Conservation (phyloP, 2,113 vertebrate species). For the Calyptomena viridis region DNA sequence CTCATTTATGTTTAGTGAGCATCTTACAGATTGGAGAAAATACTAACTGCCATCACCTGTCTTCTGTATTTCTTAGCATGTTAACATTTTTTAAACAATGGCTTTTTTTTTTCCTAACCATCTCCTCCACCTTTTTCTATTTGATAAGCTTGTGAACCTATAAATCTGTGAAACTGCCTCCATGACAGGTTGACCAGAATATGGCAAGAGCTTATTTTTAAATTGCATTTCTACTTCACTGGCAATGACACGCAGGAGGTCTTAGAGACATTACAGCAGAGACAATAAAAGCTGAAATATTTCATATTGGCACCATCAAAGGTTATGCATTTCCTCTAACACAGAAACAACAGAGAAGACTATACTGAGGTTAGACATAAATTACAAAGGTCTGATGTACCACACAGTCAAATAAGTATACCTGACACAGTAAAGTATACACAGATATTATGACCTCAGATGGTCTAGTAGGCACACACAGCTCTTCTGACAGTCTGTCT, state of each 20-base stretch:
- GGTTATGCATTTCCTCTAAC: not conserved
- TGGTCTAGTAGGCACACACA: not conserved
- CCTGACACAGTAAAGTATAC: not conserved
- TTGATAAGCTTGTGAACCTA: not conserved
- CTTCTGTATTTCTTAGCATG: not conserved
- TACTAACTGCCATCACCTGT: not conserved
- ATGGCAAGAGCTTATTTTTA: not conserved
- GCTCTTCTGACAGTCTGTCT: not conserved
- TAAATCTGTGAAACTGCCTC: not conserved
- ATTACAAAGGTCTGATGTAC: not conserved
- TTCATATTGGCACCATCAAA: not conserved
- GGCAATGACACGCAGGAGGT: not conserved
- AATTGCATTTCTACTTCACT: not conserved
- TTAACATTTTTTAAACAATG: not conserved
- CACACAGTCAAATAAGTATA: not conserved
- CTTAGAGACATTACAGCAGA: not conserved
- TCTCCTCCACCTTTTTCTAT: not conserved
- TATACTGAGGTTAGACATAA: not conserved
- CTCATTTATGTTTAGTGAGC: not conserved
- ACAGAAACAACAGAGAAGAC: not conserved
- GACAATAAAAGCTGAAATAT: not conserved
- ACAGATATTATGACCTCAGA: not conserved
- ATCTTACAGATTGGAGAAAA: not conserved
- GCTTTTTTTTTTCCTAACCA: not conserved
- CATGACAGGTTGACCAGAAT: not conserved